Evolutionary conservation across 2,797 vertebrate species (phyloP).

Genomic region (Psittacula derbiana): DNA sequence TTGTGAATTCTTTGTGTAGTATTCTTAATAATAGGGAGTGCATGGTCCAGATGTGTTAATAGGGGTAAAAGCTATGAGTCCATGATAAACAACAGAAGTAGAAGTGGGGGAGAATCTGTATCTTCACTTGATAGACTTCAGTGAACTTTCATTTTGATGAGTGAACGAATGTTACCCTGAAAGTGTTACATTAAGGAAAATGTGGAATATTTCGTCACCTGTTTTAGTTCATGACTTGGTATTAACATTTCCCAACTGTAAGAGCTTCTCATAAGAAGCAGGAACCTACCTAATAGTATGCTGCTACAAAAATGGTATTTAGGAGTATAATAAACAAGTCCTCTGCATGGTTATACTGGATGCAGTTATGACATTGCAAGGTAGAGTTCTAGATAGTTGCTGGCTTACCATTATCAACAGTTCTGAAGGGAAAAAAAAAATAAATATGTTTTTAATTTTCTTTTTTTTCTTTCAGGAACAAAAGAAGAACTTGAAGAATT

Average conservation of each 20-base stretch:
- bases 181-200: neutral
- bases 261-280: neutral
- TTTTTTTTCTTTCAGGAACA: slow-evolving; percentile 68
- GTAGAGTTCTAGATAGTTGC: neutral
- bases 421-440: neutral
- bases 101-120: neutral
- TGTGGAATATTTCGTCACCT: neutral
- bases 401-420: neutral
- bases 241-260: neutral
- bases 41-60: neutral
- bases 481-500: slow-evolving; percentile 90
- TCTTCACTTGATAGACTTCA: neutral
- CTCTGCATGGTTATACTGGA: neutral
- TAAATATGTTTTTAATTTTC: neutral
- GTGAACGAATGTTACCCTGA: neutral
- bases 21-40: neutral
- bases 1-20: neutral
- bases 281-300: neutral
- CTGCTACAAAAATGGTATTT: neutral
- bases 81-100: rapidly evolving
- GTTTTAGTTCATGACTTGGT: neutral
- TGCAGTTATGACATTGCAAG: neutral
- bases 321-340: neutral
- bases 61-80: neutral
- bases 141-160: neutral